Percentiles rank a stretch among this genome's conserved stretches.
phyloP scores from a whole-genome alignment of 2,888 invertebrate species.

The Stramonita haemastoma region DNA sequence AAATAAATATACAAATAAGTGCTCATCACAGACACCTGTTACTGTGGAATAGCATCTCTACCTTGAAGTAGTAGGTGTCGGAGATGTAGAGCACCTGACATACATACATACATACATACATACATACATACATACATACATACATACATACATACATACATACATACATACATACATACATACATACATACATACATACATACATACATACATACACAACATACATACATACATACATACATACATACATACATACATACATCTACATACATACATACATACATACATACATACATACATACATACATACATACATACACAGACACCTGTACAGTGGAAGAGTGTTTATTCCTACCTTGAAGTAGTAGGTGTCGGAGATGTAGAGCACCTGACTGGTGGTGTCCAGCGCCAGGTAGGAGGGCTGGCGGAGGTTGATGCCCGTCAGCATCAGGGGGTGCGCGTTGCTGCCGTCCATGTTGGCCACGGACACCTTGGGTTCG shows the following conservation, averaged over 20 bases:
- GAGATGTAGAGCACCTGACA: conserved; percentile 93
- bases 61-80: conserved; percentile 49
- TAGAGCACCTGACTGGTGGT: conserved; percentile 88
- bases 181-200: neutral
- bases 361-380: conserved; percentile 82
- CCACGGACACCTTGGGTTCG: conserved; percentile 88
- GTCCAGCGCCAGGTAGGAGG: conserved; percentile 91
- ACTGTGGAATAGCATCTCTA: neutral
- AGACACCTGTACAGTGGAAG: too few species aligned
- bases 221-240: neutral
- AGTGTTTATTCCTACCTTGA: conserved; percentile 59
- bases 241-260: neutral
- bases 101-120: too few species aligned
- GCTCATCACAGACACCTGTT: too few species aligned
- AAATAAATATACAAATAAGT: too few species aligned
- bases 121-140: too few species aligned
- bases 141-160: too few species aligned
- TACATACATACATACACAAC: too few species aligned
- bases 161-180: too few species aligned
- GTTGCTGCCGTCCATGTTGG: conserved; percentile 94
- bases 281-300: neutral
- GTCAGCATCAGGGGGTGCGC: conserved; percentile 85
- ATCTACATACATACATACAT: neutral
- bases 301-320: neutral
- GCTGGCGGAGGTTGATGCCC: conserved; percentile 79